Percentiles rank a stretch among this genome's conserved stretches.
These are phyloP conservation scores for Gallinago stenura DNA, from an alignment of 2,797 vertebrate genomes.

Conservation along the genomic window DNA sequence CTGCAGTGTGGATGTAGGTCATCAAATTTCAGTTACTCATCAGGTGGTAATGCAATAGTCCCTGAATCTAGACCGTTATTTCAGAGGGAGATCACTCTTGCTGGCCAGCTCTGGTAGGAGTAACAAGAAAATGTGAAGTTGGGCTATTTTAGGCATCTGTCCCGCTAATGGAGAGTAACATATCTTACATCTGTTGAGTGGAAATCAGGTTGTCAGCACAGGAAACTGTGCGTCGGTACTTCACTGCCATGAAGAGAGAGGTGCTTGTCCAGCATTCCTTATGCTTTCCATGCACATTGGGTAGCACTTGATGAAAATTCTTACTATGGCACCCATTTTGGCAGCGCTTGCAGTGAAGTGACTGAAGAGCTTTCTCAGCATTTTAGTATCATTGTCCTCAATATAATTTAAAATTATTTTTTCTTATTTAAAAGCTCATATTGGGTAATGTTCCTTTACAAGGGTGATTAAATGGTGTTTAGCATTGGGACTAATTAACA, in stretches of 20 bases:
- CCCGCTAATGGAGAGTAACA: neutral
- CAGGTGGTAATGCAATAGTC: slow-evolving; percentile 60
- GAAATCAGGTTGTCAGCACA: slow-evolving; percentile 27
- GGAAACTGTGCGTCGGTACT: neutral
- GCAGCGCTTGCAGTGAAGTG: neutral
- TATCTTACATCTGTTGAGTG: neutral
- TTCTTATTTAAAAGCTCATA: neutral
- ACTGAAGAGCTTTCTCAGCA: neutral
- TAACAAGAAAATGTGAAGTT: slow-evolving; percentile 24
- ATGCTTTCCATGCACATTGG: neutral
- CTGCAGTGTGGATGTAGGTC: slow-evolving; percentile 21
- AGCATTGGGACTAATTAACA: slow-evolving; percentile 12
- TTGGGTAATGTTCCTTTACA: slow-evolving; percentile 12
- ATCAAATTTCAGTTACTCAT: slow-evolving; percentile 65
- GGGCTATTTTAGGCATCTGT: slow-evolving; percentile 31
- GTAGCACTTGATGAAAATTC: neutral
- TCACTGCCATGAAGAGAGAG: neutral
- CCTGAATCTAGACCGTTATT: slow-evolving; percentile 1
- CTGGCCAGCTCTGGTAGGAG: neutral
- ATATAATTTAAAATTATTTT: neutral
- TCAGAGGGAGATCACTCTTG: slow-evolving; percentile 12
- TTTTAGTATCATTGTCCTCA: neutral
- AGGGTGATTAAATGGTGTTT: neutral
- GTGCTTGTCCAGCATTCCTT: neutral
- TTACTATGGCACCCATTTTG: neutral